phyloP scores from a whole-genome alignment of 2,113 vertebrate genomes.

The Sminthopsis crassicaudata region DNA sequence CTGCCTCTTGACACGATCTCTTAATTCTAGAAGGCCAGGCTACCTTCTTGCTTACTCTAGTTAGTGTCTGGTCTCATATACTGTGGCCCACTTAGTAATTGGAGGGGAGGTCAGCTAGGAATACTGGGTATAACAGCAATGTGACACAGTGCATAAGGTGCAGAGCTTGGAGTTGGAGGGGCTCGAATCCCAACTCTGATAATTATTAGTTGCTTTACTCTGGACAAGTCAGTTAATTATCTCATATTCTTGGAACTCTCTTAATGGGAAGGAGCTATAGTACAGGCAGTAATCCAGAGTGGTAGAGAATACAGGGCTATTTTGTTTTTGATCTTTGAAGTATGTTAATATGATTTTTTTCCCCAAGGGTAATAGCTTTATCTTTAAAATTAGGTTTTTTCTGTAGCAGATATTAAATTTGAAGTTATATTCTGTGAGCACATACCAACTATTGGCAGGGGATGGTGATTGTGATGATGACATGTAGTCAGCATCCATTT shows the following conservation, averaged over 20 bases:
- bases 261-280: background rate
- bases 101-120: background rate
- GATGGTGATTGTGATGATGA: conserved; percentile 16
- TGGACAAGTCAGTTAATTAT: background rate
- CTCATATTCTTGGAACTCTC: background rate
- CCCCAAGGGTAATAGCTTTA: background rate
- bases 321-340: background rate
- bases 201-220: background rate
- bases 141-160: background rate
- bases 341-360: background rate
- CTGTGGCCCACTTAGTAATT: background rate
- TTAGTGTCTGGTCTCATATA: background rate
- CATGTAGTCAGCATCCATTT: background rate
- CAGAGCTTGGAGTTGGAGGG: background rate
- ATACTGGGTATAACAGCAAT: background rate
- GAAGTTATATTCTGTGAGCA: conserved; percentile 20
- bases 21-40: background rate
- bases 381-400: conserved; percentile 28
- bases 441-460: background rate
- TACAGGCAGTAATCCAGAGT: background rate
- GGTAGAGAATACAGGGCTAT: background rate
- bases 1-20: background rate
- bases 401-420: conserved; percentile 9
- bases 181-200: background rate
- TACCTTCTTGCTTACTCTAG: background rate